Conservation (phyloP, 2,797 vertebrate species). For the Sebastes vulpes region DNA sequence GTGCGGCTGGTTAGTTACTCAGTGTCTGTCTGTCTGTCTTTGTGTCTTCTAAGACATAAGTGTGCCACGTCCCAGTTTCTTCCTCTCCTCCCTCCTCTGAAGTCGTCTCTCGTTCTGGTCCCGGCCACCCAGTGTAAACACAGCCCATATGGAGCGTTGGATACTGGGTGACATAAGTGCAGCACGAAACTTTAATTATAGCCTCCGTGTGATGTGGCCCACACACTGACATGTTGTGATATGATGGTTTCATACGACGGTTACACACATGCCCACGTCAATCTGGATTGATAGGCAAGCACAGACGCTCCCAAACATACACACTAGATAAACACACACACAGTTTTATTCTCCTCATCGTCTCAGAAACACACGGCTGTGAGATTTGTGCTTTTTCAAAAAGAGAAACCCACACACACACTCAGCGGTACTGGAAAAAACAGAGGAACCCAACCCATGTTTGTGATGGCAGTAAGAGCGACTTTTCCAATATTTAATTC, state of each 20-base stretch:
- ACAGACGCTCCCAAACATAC: constrained; percentile 6
- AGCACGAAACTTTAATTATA: constrained; percentile 79
- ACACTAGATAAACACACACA: constrained; percentile 15
- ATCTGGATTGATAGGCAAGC: constrained; percentile 29
- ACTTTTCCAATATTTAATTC: constrained; percentile 84
- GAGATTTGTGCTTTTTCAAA: constrained; percentile 19
- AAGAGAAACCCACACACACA: constrained; percentile 33
- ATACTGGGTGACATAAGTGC: constrained; percentile 75
- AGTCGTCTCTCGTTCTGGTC: constrained; percentile 55
- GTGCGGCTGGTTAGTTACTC: too few species aligned
- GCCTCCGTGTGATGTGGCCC: constrained; percentile 77
- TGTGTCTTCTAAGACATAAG: neutral
- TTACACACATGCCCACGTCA: constrained; percentile 38
- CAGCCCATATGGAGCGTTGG: constrained; percentile 75
- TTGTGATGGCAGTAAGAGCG: constrained; percentile 79
- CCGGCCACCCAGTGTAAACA: constrained; percentile 78
- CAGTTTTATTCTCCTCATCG: neutral
- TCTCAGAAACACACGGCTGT: constrained; percentile 48
- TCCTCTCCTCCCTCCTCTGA: constrained; percentile 26
- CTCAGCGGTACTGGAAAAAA: constrained; percentile 56
- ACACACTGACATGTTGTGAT: constrained; percentile 80
- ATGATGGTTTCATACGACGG: constrained; percentile 63
- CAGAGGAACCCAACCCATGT: constrained; percentile 76
- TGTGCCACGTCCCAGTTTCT: constrained; percentile 61
- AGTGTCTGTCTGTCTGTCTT: neutral